Percentiles rank a stretch among this genome's conserved stretches.
Evolutionary conservation across 2,888 invertebrate species (phyloP).

Genomic region (Drosophila paranaensis): DNA sequence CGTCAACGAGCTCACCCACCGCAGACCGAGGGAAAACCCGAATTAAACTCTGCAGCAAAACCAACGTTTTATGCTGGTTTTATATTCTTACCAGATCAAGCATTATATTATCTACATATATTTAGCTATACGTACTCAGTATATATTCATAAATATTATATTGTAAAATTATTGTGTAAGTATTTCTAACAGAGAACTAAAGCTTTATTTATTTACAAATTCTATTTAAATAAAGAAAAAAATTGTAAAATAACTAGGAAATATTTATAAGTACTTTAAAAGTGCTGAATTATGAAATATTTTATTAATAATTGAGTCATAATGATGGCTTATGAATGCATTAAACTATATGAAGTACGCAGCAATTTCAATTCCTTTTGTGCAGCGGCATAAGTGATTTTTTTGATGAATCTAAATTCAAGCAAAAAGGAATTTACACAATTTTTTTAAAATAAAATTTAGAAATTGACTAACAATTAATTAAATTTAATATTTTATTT

Average conservation of each 20-base stretch:
- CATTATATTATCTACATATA: neutral
- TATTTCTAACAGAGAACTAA: neutral
- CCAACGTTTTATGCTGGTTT: too few relatives aligned
- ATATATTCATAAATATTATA: neutral
- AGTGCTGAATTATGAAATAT: neutral
- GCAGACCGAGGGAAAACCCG: slow-evolving; percentile 70
- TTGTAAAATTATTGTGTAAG: neutral
- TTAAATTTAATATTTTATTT: too few relatives aligned
- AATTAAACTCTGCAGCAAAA: neutral
- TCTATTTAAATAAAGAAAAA: neutral
- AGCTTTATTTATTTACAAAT: neutral
- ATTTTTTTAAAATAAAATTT: neutral
- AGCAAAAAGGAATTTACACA: neutral
- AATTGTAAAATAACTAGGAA: neutral
- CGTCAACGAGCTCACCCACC: slow-evolving; percentile 88
- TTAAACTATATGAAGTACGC: neutral
- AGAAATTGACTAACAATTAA: too few relatives aligned
- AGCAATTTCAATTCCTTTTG: neutral
- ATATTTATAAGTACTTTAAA: neutral
- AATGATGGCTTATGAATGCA: neutral
- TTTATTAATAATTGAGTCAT: neutral
- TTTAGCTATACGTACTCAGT: neutral
- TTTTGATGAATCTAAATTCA: neutral
- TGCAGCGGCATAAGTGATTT: too few relatives aligned
- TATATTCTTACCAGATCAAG: neutral